These are phyloP conservation scores for Holocentrus rufus DNA, from an alignment of 2,797 vertebrate genomes.

Conservation along the genomic window DNA sequence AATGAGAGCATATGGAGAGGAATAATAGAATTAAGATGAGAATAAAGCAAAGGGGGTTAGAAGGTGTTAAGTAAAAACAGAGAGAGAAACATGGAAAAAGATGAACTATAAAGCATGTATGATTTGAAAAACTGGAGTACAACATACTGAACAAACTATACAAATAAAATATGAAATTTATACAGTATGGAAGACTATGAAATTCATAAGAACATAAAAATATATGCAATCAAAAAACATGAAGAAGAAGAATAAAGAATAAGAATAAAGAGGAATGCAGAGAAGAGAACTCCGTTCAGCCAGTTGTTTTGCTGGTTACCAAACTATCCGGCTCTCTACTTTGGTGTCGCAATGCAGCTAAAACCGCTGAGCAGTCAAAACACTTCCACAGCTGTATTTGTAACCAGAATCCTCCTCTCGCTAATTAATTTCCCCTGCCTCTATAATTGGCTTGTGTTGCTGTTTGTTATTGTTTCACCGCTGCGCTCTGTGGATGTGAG, in stretches of 20 bases:
- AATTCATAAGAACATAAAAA: too few species aligned
- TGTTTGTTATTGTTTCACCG: slow-evolving; percentile 49
- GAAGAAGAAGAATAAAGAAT: background rate
- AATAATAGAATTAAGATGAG: too few species aligned
- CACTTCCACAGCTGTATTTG: slow-evolving; percentile 43
- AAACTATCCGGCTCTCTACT: background rate
- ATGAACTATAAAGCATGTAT: too few species aligned
- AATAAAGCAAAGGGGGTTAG: too few species aligned
- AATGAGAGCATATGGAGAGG: too few species aligned
- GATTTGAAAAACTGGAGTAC: too few species aligned
- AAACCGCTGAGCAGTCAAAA: slow-evolving; percentile 30
- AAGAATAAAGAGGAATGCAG: background rate
- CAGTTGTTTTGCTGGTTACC: slow-evolving; percentile 37
- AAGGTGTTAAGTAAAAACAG: too few species aligned
- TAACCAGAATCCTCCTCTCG: slow-evolving; percentile 32
- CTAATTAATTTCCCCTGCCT: slow-evolving; percentile 33
- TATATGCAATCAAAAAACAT: background rate
- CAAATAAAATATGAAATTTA: too few species aligned
- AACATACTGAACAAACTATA: too few species aligned
- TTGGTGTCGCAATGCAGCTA: slow-evolving; percentile 42
- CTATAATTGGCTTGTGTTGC: slow-evolving; percentile 21
- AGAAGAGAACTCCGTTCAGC: background rate
- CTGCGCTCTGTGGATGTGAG: slow-evolving; percentile 3
- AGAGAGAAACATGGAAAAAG: too few species aligned
- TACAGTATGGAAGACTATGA: too few species aligned